Evolutionary conservation across 1,140 invertebrate species (phyloP), one percentile per base, ranked within the genome.

Genomic region (Cheumatopsyche charites): DNA sequence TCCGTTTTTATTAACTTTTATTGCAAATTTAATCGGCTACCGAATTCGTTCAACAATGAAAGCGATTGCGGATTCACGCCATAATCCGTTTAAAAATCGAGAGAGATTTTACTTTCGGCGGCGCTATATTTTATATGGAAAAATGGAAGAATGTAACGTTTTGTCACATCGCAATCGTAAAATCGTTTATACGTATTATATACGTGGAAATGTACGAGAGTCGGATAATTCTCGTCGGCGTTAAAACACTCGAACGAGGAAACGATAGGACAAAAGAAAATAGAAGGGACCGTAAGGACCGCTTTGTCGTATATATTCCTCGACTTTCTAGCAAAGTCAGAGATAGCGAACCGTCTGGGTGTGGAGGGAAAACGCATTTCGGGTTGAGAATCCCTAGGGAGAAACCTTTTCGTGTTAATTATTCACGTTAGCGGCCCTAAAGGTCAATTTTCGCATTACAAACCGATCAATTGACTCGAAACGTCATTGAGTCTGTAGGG

Each of bases 351-450:
- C 45, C 23, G 5, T 11, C 65, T 23, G 13, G 19, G 26, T 15
- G 4, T 49, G 6, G 65, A 36, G 5, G 17, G 43, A 36, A 36
- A 65, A 3, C 1, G n/a, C 26, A 41, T 49, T 67, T 67, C 43
- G 25, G 17, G 42, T 19, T 13, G 0, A 67, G 17, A n/a, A 26
- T 12, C 26, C 62, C 19, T 5, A 5, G 65, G 41, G 17, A 47
- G 29, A 3, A 36, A 3, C 29, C 29, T 36, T 36, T 9, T 49
- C 25, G 7, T 17, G 29, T 67, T 67, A 67, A 67, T 67, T 67
- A 67, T 67, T 67, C 65, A 67, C 41, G 45, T 36, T 23, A 7
- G 23, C 43, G 65, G 65, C 49, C 25, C 62, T 5, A 65, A 65
- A 15, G 11, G 62, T 15, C 47, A 52, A 52, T 52, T 17, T 15